Base-by-base conservation (phyloP, 2,113 vertebrate genomes). In the Columbina picui region DNA sequence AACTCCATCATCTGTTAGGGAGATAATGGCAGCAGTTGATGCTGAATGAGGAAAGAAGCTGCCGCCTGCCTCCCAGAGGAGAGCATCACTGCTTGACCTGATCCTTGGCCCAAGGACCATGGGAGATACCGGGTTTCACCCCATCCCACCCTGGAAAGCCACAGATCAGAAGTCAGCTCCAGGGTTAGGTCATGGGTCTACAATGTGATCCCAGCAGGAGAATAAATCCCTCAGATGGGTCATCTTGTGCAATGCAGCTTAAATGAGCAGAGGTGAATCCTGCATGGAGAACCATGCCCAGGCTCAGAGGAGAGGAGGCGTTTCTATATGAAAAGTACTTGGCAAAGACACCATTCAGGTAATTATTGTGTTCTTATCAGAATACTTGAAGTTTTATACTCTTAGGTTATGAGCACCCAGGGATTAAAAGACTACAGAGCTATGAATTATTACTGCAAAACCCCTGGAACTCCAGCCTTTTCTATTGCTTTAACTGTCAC, bases 31-130 rank as follows among this genome's bases (percentile, higher is more conserved):
- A 53, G 38, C 1, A 0, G 45, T 38, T 0, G 2, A 64, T 65
- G 89, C 61, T 38, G 67, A 84, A 83, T 84, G 61, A 41, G 77
- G 45, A 84, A 92, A 79, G n/a, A 82, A 19, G 55, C 0, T 5
- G 30, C 20, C 14, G 25, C 21, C 43, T 18, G 17, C 18, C 43
- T 45, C 18, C 43, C 43, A 45, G 43, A 45, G 43, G 26, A 39
- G 49, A 29, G 20, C 68, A 71, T 30, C 5, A 0, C 36, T 0
- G 12, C 13, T 69, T 0, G 0, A n/a, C 27, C 6, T 0, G 57
- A 87, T 56, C 76, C 77, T 92, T 86, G 94, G 71, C 61, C 50
- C 67, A 89, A 94, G 77, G 89, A 84, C 59, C 26, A 1, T 0
- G 0, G 15, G 68, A 61, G 63, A 67, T 43, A 26, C 16, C 8